phyloP scores from a whole-genome alignment of 2,888 invertebrate genomes.

The Paralinhomoeus sp. region DNA sequence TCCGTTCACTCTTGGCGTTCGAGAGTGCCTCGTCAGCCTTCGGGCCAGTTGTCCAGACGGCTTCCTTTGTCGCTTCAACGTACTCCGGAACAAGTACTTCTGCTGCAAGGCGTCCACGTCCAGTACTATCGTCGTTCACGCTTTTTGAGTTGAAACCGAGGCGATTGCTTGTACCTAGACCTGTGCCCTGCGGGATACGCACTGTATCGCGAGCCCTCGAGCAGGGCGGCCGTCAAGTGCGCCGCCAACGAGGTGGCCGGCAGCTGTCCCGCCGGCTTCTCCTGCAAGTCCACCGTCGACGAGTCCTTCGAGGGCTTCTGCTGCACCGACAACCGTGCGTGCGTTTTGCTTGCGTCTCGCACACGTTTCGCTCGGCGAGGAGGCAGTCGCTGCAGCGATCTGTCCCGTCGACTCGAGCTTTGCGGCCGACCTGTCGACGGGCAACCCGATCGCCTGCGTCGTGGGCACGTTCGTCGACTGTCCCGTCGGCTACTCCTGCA shows the following conservation, averaged over 20 bases:
- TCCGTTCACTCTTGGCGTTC: conserved; percentile 16
- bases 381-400: not conserved
- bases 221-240: conserved; percentile 8
- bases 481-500: conserved; percentile 21
- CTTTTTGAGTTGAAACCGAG: conserved; percentile 1
- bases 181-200: conserved; percentile 18
- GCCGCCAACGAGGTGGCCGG: not conserved
- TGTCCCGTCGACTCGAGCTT: not conserved
- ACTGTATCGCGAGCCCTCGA: conserved; percentile 13
- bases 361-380: not conserved
- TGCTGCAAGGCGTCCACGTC: no score
- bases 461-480: conserved; percentile 10
- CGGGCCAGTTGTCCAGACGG: conserved; percentile 17
- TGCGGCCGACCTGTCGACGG: conserved; percentile 7
- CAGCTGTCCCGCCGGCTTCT: conserved; percentile 2
- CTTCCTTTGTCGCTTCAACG: conserved; percentile 17
- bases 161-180: conserved; percentile 12
- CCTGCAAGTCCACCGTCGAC: conserved; percentile 1
- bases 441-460: conserved; percentile 17
- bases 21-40: conserved; percentile 18
- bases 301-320: conserved; percentile 1
- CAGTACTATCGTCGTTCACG: conserved; percentile 17
- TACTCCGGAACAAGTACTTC: conserved; percentile 15
- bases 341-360: no score
- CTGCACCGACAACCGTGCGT: conserved; percentile 9